Evolutionary conservation across 2,113 vertebrate species (phyloP).

Genomic region (Colaptes auratus): DNA sequence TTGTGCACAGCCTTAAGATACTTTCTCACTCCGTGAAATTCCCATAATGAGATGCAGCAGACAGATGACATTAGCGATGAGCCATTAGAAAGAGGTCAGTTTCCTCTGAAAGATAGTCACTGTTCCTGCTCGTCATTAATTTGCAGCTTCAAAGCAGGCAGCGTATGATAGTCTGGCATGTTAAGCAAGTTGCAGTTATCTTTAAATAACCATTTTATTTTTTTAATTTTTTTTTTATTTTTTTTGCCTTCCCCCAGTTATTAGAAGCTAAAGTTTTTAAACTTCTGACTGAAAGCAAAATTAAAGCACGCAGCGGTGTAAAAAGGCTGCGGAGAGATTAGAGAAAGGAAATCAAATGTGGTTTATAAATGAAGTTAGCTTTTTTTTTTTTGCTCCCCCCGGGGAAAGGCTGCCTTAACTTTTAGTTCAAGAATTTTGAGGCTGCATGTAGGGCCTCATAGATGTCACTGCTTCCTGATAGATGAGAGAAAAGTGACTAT

Average conservation of each 20-base stretch:
- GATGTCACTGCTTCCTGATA: background rate
- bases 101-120: constrained; percentile 91
- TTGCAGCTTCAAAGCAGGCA: constrained; percentile 93
- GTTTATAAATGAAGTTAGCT: constrained; percentile 79
- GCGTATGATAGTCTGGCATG: constrained; percentile 93
- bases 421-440: constrained; percentile 49
- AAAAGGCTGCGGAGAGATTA: constrained; percentile 76
- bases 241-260: constrained; percentile 70
- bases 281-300: constrained; percentile 84
- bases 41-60: constrained; percentile 97
- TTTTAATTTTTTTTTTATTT: too few relatives aligned
- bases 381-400: constrained; percentile 30
- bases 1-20: constrained; percentile 99
- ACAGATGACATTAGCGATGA: constrained; percentile 95
- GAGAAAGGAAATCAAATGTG: constrained; percentile 75
- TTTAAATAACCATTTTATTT: constrained; percentile 83
- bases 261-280: constrained; percentile 89
- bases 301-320: constrained; percentile 78
- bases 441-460: constrained; percentile 4
- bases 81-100: constrained; percentile 98
- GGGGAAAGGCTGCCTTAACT: constrained; percentile 60
- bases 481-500: constrained; percentile 8
- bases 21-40: constrained; percentile 90
- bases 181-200: constrained; percentile 95
- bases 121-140: constrained; percentile 96